Conservation (phyloP, 1,140 invertebrate species). For the Adoxophyes honmai region DNA sequence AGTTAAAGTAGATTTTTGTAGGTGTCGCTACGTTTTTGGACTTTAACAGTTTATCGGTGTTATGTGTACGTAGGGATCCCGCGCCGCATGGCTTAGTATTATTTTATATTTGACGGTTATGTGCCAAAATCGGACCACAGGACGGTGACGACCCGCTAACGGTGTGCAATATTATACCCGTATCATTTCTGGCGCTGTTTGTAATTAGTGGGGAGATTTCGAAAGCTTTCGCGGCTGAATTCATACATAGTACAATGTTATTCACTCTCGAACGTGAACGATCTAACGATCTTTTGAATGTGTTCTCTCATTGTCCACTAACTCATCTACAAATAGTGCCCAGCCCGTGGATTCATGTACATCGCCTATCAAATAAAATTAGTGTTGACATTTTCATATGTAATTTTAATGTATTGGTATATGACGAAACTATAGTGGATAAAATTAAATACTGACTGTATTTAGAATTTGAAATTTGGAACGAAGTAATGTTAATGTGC, state of each 20-base stretch:
- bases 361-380: too few relatives aligned
- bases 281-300: too few relatives aligned
- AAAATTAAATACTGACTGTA: neutral
- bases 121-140: slow-evolving; percentile 72
- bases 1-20: slow-evolving; percentile 32
- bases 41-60: slow-evolving; percentile 17
- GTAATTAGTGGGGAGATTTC: too few relatives aligned
- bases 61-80: slow-evolving; percentile 26
- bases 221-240: too few relatives aligned
- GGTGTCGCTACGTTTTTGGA: slow-evolving; percentile 19
- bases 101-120: slow-evolving; percentile 48
- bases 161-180: neutral
- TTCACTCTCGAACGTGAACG: too few relatives aligned
- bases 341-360: slow-evolving; percentile 23
- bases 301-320: too few relatives aligned
- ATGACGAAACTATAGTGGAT: slow-evolving; percentile 13
- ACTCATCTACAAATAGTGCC: too few relatives aligned
- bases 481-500: slow-evolving; percentile 16
- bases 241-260: too few relatives aligned
- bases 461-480: slow-evolving; percentile 8
- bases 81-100: slow-evolving; percentile 46
- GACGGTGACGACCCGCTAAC: slow-evolving; percentile 18
- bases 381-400: neutral
- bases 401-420: slow-evolving; percentile 9
- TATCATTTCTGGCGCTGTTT: too few relatives aligned